A percentile compares a stretch with the other conserved stretches of the same genome.
Evolutionary conservation across 2,888 invertebrate genomes (phyloP).

Genomic region (Cristatella mucedo): DNA sequence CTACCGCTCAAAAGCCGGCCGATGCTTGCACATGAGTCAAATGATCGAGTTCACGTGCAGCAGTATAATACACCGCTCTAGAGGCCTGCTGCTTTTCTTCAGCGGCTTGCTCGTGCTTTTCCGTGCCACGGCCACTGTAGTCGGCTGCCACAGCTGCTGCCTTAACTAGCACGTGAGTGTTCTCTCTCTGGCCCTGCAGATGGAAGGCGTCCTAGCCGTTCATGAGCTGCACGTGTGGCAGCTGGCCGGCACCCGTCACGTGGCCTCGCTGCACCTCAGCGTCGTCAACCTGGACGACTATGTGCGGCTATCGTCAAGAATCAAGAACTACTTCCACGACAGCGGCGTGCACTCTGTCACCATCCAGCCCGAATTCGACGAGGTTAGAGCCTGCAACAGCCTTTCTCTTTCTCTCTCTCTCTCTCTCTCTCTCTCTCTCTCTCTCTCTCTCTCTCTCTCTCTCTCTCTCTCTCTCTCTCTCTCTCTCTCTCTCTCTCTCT

Average conservation of each 20-base stretch:
- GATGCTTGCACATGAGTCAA: too few relatives aligned
- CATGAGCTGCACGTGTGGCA: slow-evolving; percentile 99
- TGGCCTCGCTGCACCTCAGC: slow-evolving; percentile 88
- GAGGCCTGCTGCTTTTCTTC: too few relatives aligned
- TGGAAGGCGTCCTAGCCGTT: slow-evolving; percentile 83
- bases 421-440: slow-evolving; percentile 8
- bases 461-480: slow-evolving; percentile 12
- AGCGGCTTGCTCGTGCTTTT: too few relatives aligned
- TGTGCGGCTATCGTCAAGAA: slow-evolving; percentile 87
- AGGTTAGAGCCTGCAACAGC: too few relatives aligned
- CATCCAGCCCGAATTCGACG: slow-evolving; percentile 92
- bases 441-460: slow-evolving; percentile 11
- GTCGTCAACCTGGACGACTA: slow-evolving; percentile 79
- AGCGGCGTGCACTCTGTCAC: slow-evolving; percentile 97
- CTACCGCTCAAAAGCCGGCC: too few relatives aligned
- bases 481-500: slow-evolving; percentile 12
- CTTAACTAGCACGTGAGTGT: too few relatives aligned
- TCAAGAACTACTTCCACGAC: slow-evolving; percentile 92
- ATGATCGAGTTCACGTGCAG: too few relatives aligned
- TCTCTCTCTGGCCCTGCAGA: too few relatives aligned
- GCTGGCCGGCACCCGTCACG: slow-evolving; percentile 83
- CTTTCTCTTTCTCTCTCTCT: slow-evolving; percentile 1
- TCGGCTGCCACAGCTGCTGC: too few relatives aligned
- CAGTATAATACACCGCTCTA: too few relatives aligned
- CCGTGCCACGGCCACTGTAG: too few relatives aligned